Evolutionary conservation across 2,888 invertebrate genomes (phyloP), one percentile per base, ranked within the genome.

Genomic region (Diaphora mendica): DNA sequence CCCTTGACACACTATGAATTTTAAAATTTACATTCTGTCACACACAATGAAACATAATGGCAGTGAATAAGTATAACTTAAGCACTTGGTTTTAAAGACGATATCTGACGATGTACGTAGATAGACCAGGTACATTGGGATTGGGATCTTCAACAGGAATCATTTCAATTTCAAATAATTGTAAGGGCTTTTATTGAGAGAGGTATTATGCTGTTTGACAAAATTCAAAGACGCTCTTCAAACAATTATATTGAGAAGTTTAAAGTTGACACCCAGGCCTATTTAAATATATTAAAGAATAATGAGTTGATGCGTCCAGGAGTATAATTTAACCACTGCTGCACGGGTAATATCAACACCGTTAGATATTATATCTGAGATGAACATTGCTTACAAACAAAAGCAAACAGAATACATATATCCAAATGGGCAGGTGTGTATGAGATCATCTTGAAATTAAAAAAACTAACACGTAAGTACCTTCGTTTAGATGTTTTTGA

Each of bases 381-480:
- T 35, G 44, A n/a, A 59, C 70, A 39, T 72, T 62, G n/a, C 55
- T 30, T 48, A 72, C 59, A 74, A 73, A 75, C 67, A 78, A 78
- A 71, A 68, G 70, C 33, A 62, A 26, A 26, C n/a, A n/a, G 5
- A 30, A 4, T 23, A 33, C 3, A 62, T 33, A 77, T 77, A 76
- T 84, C 76, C 55, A 75, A 79, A 77, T 73, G 65, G 44, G 33
- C 75, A 75, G 74, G 68, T 76, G 74, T 73, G 44, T 74, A 67
- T 84, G 84, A 83, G 84, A 79, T 83, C 85, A 84, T 76, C 74
- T 67, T 68, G 33, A 69, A 65, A 74, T 64, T 73, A 51, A 73
- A 76, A 7, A 83, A 72, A 74, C 65, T 42, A 70, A 75, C 39
- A 72, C 51, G 66, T 35, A 17, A 17, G 30, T 30, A 62, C 17